A percentile compares a stretch with the other conserved stretches of the same genome.
phyloP scores from a whole-genome alignment of 2,797 vertebrate genomes.

The Nyctalus aviator region DNA sequence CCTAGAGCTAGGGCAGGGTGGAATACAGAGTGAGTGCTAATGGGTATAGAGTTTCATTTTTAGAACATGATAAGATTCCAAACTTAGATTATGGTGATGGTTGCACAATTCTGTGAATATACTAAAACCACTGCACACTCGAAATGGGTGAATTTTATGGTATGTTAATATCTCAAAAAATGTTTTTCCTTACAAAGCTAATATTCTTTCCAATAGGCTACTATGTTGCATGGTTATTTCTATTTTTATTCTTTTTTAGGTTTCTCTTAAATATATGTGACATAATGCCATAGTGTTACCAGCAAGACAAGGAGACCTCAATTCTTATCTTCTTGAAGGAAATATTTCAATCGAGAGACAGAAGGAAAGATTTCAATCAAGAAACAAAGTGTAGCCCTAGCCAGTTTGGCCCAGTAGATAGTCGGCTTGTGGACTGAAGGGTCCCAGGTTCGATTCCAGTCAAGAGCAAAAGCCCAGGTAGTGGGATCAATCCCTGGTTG shows the following conservation, averaged over 20 bases:
- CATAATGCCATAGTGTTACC: background rate
- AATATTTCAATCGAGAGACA: background rate
- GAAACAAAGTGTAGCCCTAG: background rate
- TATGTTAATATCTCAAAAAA: background rate
- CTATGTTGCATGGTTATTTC: background rate
- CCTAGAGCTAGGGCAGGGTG: background rate
- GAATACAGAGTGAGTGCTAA: background rate
- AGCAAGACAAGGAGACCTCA: background rate
- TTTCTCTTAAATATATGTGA: background rate
- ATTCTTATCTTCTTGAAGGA: background rate
- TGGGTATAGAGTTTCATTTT: background rate
- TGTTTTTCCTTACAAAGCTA: conserved; percentile 1
- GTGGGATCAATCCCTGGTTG: background rate
- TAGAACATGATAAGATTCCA: background rate
- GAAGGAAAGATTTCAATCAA: background rate
- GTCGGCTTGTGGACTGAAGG: background rate
- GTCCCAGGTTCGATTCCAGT: background rate
- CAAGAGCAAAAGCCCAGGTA: background rate
- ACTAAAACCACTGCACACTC: background rate
- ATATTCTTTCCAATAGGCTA: background rate
- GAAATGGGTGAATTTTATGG: background rate
- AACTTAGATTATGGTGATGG: background rate
- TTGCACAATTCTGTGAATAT: background rate
- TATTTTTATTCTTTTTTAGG: background rate
- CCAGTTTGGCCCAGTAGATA: background rate